These are phyloP conservation scores for Drosophila neoperkinsi DNA, from an alignment of 2,888 invertebrate genomes.

Conservation along the genomic window DNA sequence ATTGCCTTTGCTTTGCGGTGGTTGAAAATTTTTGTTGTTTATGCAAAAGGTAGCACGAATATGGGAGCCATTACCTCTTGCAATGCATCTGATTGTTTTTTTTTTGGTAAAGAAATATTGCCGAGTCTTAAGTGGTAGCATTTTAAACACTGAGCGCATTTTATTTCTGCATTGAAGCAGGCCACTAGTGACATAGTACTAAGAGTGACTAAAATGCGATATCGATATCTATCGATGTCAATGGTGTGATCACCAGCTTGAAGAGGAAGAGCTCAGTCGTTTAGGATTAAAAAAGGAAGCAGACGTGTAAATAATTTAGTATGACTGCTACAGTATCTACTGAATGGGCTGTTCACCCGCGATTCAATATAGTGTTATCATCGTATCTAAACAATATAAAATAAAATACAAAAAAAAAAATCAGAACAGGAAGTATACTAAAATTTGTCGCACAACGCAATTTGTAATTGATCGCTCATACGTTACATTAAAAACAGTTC, in stretches of 20 bases:
- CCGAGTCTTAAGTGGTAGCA: not conserved
- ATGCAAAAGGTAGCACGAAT: slow-evolving; percentile 44
- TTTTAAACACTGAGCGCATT: not conserved
- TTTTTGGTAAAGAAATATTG: not conserved
- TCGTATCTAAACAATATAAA: not conserved
- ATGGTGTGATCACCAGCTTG: not conserved
- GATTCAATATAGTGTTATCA: not conserved
- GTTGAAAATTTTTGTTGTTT: slow-evolving; percentile 57
- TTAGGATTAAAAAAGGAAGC: not conserved
- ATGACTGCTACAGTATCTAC: not conserved
- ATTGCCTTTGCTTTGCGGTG: slow-evolving; percentile 41
- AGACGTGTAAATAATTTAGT: not conserved
- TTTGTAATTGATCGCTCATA: not conserved
- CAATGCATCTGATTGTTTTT: slow-evolving; percentile 12
- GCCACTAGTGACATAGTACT: not conserved
- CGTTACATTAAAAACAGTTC: not conserved
- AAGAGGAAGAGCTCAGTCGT: not conserved
- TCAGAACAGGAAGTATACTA: not conserved
- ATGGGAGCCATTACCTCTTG: slow-evolving; percentile 14
- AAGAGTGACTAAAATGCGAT: not conserved
- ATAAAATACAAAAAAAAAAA: not conserved
- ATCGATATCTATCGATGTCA: not conserved
- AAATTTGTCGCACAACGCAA: not conserved
- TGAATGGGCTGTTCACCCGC: not conserved
- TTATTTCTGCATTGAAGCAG: not conserved